phyloP scores from a whole-genome alignment of 2,888 invertebrate genomes.

The Gymnosoma rotundatum region DNA sequence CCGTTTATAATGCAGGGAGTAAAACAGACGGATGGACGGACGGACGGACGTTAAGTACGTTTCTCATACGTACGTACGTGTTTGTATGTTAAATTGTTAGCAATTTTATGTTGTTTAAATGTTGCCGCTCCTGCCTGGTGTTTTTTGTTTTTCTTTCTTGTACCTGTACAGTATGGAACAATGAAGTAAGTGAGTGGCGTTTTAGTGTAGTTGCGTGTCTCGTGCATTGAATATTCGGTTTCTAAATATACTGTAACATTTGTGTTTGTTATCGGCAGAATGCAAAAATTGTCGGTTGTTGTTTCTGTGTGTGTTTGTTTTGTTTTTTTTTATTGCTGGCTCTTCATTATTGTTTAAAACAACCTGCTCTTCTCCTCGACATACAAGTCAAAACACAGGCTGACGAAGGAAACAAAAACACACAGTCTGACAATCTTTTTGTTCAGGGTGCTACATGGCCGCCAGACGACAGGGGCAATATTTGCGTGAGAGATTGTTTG shows the following conservation, averaged over 20 bases:
- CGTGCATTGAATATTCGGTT: slow-evolving; percentile 52
- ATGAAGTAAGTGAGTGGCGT: slow-evolving; percentile 16
- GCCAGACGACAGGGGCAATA: slow-evolving; percentile 41
- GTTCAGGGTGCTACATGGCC: slow-evolving; percentile 30
- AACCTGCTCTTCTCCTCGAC: slow-evolving; percentile 9
- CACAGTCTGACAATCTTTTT: slow-evolving; percentile 34
- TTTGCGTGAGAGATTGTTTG: not conserved
- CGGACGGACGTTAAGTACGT: too few relatives aligned
- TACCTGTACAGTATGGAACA: slow-evolving; percentile 16
- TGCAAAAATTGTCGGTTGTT: slow-evolving; percentile 27
- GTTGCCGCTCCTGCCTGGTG: slow-evolving; percentile 9
- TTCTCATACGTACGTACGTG: slow-evolving; percentile 45
- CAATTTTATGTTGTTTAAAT: slow-evolving; percentile 40
- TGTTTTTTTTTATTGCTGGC: slow-evolving; percentile 23
- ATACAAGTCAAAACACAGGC: slow-evolving; percentile 17
- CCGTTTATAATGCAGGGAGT: not conserved
- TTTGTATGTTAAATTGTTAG: slow-evolving; percentile 57
- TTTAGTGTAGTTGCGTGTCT: slow-evolving; percentile 56
- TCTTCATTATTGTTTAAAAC: slow-evolving; percentile 36
- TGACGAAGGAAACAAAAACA: slow-evolving; percentile 52
- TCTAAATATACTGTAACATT: slow-evolving; percentile 59
- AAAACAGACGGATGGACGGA: not conserved
- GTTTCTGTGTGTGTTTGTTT: slow-evolving; percentile 14
- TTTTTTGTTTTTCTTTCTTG: slow-evolving; percentile 15
- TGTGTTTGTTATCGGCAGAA: slow-evolving; percentile 42